Evolutionary conservation across 2,113 vertebrate genomes (phyloP).

Genomic region (Tapirus terrestris): DNA sequence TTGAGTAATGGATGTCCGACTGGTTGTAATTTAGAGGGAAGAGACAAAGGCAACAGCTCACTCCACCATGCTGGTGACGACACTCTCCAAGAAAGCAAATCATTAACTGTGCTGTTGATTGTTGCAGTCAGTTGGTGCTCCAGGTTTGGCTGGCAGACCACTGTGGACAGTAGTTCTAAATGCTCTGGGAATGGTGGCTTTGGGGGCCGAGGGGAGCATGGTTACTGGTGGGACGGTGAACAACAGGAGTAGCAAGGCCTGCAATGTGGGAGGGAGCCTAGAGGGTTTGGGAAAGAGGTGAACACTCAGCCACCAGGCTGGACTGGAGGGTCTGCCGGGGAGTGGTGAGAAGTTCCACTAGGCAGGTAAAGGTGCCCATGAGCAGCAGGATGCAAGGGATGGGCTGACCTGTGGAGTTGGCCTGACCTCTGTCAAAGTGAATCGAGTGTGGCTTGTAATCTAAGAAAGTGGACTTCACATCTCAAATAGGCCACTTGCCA

Average conservation of each 20-base stretch:
- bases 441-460: neutral
- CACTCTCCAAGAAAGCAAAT: neutral
- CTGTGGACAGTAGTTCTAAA: neutral
- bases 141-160: neutral
- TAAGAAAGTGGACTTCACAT: neutral
- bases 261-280: too few species aligned
- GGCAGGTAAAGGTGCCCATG: accelerated
- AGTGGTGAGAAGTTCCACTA: neutral
- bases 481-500: neutral
- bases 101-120: neutral
- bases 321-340: neutral
- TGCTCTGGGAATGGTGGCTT: neutral
- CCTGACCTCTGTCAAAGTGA: neutral
- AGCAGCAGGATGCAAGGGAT: neutral
- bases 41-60: too few species aligned
- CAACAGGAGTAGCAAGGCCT: neutral
- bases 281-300: neutral
- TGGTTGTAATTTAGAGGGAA: too few species aligned
- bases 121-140: neutral
- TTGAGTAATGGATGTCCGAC: too few species aligned
- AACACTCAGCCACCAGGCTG: accelerated
- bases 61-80: too few species aligned
- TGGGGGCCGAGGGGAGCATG: neutral
- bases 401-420: neutral
- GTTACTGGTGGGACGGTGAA: neutral